phyloP scores from a whole-genome alignment of 2,113 vertebrate genomes.

The Balaeniceps rex region DNA sequence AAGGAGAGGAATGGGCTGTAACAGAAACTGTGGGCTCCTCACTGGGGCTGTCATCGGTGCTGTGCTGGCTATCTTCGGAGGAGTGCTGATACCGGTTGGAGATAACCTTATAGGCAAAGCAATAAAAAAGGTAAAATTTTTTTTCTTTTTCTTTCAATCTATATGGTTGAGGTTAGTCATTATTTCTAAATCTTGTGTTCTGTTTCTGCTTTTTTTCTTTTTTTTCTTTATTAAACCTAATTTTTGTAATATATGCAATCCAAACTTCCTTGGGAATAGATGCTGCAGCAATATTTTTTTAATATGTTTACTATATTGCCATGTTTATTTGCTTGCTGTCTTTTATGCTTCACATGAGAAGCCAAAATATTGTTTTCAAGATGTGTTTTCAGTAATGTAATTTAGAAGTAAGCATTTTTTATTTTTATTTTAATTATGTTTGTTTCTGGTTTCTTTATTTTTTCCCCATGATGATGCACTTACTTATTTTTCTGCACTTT shows the following conservation, averaged over 20 bases:
- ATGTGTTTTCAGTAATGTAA: not conserved
- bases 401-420: not conserved
- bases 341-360: not conserved
- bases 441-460: not conserved
- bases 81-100: constrained; percentile 86
- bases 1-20: constrained; percentile 73
- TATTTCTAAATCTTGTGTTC: not conserved
- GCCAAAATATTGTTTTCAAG: not conserved
- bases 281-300: not conserved
- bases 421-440: not conserved
- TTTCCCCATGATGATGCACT: not conserved
- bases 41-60: constrained; percentile 78
- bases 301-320: not conserved
- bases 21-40: constrained; percentile 72
- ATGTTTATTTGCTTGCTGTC: not conserved
- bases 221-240: not conserved
- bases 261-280: not conserved
- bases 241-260: not conserved
- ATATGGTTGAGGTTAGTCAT: not conserved
- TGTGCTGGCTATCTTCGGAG: constrained; percentile 81
- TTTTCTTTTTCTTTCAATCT: not conserved
- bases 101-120: constrained; percentile 75
- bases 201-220: not conserved
- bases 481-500: not conserved
- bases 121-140: constrained; percentile 80